Evolutionary conservation across 2,113 vertebrate genomes (phyloP), one percentile per base, ranked within the genome.

Genomic region (Apaloderma vittatum): DNA sequence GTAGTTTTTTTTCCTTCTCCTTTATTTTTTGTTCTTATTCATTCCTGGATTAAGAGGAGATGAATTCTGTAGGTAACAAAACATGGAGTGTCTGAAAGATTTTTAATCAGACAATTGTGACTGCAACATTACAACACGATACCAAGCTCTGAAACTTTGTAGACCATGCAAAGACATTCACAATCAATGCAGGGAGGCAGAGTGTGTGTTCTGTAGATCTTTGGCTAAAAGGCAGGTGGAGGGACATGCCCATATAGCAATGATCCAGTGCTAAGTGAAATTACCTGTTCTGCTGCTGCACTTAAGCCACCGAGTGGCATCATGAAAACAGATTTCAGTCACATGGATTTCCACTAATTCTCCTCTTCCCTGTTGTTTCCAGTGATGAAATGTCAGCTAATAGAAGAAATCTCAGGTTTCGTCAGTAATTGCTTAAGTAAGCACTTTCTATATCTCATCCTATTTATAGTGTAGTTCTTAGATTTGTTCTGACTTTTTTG

Each of bases 111-210:
- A 20, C 5, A 48, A 18, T 14, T 2, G 2, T 34, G 46, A 4
- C 9, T 67, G 19, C 62, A 81, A 58, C 4, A 7, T 4, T 32
- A 4, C 20, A 61, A 51, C 17, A 8, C 0, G 0, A 10, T 10
- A 19, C 8, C 8, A n/a, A 36, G 24, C 5, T 34, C 54, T 65
- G 46, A 57, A 71, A 19, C 20, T 32, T 26, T 51, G 12, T 27
- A 27, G 55, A 19, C 14, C 3, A 1, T 6, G 12, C 36, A 49
- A 23, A 70, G 20, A 11, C 6, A 6, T 54, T 74, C 3, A 12
- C 5, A n/a, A 12, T 43, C 7, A 19, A 0, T 5, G 21, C 27
- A 66, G n/a, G 23, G 49, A 30, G 36, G 27, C 40, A 67, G 70
- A 63, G 24, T 45, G 46, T 40, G 17, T 2, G 8, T 15, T 23